Evolutionary conservation across 2,113 vertebrate genomes (phyloP), one percentile per base, ranked within the genome.

Genomic region (Gymnogyps californianus): DNA sequence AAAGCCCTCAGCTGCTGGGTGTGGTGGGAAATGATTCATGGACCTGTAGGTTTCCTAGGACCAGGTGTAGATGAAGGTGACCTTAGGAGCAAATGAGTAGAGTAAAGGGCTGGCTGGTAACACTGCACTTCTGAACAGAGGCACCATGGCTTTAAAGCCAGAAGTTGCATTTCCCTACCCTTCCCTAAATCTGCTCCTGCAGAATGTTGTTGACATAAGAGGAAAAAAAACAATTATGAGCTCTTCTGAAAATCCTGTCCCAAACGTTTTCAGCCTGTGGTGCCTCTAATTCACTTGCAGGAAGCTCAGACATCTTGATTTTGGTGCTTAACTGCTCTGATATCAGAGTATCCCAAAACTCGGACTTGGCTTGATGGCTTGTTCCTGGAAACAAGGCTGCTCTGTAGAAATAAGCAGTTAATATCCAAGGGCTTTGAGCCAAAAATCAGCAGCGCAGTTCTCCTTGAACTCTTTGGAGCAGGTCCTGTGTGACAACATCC

Each of bases 11-110:
- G 2, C 9, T 89, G 69, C 86, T 91, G 91, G 86, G 89, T 0
- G 24, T 79, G 90, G 76, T 93, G 76, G 89, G 95, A 92, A 65
- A 12, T 88, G 86, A 94, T 76, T 93, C 87, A 87, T 24, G 34
- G 54, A 57, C 38, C 57, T 76, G 69, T 3, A 71, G 74, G 59
- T 81, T 76, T 92, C 80, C 36, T 64, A 19, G 46, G 74, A 65
- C 22, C 59, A n/a, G 16, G 42, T 77, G 46, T 36, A 55, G 49
- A 38, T 94, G 86, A 83, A 83, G 67, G 62, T 95, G 93, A 84
- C 83, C 65, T 89, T 87, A 38, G 38, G 25, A 92, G 34, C 8
- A 44, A 81, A 67, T 14, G 40, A 80, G 18, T 19, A 47, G 67
- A 13, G 34, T 58, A n/a, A 52, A 61, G 36, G 32, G n/a, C 15